phyloP scores from a whole-genome alignment of 2,888 invertebrate species.

The Merodon equestris region DNA sequence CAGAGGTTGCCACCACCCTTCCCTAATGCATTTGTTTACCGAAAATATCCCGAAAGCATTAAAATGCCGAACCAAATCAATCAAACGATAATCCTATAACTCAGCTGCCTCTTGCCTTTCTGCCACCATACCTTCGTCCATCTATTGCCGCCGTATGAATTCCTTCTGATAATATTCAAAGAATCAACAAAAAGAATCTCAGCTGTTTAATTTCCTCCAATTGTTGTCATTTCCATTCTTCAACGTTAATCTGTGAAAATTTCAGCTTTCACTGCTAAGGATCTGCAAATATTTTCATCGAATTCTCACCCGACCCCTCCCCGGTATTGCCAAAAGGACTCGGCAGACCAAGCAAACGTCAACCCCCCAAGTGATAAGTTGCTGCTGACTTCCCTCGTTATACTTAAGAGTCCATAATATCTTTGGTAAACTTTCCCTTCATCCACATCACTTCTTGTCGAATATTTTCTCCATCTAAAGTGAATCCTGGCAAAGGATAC shows the following conservation, averaged over 20 bases:
- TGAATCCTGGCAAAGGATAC: constrained; percentile 54
- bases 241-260: constrained; percentile 64
- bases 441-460: constrained; percentile 20
- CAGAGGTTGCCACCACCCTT: too few species aligned
- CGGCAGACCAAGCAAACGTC: constrained; percentile 13
- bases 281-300: constrained; percentile 65
- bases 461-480: constrained; percentile 17
- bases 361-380: constrained; percentile 64
- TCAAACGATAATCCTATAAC: constrained; percentile 53
- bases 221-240: constrained; percentile 63
- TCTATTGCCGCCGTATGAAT: constrained; percentile 5
- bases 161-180: constrained; percentile 38
- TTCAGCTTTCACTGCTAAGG: constrained; percentile 57
- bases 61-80: constrained; percentile 29
- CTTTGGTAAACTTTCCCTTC: constrained; percentile 66
- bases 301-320: constrained; percentile 33
- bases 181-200: constrained; percentile 56
- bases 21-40: too few species aligned
- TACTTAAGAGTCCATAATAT: constrained; percentile 68
- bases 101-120: background rate
- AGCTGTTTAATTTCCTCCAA: constrained; percentile 61
- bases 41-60: too few species aligned
- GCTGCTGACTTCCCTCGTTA: constrained; percentile 65
- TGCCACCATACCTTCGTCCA: background rate
- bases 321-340: background rate